Conservation (phyloP, 1,140 invertebrate species). For the Brachionus rotundiformis region DNA sequence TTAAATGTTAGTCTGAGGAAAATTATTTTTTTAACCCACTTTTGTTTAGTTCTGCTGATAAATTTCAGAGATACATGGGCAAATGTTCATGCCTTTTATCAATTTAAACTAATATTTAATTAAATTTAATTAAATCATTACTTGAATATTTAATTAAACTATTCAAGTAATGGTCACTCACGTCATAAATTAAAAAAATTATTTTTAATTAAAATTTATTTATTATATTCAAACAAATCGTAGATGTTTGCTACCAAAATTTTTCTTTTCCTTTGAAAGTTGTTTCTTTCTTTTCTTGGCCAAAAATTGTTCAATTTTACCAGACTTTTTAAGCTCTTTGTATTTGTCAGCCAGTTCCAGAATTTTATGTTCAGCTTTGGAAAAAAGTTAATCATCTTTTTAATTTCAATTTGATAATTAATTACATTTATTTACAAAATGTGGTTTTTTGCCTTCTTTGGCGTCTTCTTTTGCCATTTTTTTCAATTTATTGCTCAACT, state of each 20-base stretch:
- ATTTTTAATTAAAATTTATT: background rate
- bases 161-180: too few species aligned
- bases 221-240: constrained; percentile 42
- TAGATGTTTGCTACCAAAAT: constrained; percentile 37
- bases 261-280: constrained; percentile 60
- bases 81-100: background rate
- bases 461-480: constrained; percentile 68
- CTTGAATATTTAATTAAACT: too few species aligned
- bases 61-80: background rate
- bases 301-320: constrained; percentile 75
- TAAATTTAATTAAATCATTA: too few species aligned
- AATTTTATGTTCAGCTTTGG: constrained; percentile 71
- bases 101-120: background rate
- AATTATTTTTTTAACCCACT: background rate
- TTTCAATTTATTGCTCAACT: constrained; percentile 68
- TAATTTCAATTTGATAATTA: too few species aligned
- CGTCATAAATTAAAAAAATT: background rate
- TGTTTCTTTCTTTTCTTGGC: constrained; percentile 73
- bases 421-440: constrained; percentile 79
- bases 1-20: background rate
- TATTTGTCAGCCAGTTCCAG: constrained; percentile 72
- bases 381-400: constrained; percentile 54
- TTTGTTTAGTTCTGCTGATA: background rate
- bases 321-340: constrained; percentile 72
- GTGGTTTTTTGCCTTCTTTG: constrained; percentile 70